These are phyloP conservation scores for Lamproptera curius DNA, from an alignment of 2,888 invertebrate species.

Conservation along the genomic window DNA sequence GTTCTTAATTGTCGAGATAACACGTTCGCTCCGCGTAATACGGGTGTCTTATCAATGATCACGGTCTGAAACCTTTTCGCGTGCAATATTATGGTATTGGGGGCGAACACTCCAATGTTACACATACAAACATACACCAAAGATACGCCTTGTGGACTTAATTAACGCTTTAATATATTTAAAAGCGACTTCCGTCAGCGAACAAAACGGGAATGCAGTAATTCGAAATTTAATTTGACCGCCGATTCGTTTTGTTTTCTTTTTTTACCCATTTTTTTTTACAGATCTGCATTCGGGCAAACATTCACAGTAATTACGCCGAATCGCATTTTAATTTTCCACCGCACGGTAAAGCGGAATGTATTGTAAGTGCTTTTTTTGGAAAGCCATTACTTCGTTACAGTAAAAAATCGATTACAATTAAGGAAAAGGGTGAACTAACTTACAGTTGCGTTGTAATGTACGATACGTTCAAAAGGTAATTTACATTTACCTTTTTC, in stretches of 20 bases:
- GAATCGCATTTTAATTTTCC: conserved; percentile 54
- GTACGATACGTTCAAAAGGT: too few relatives aligned
- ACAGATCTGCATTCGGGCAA: conserved; percentile 63
- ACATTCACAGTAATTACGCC: conserved; percentile 65
- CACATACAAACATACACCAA: conserved; percentile 35
- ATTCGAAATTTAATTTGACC: conserved; percentile 57
- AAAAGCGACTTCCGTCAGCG: conserved; percentile 8
- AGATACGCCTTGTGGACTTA: conserved; percentile 41
- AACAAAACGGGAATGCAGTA: conserved; percentile 35
- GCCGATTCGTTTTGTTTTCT: conserved; percentile 47
- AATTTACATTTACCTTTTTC: too few relatives aligned
- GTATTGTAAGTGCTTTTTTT: conserved; percentile 34
- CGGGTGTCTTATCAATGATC: conserved; percentile 21
- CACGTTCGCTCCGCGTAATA: not conserved
- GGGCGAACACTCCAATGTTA: not conserved
- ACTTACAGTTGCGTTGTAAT: not conserved
- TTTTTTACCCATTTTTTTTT: conserved; percentile 66
- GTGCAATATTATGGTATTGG: not conserved
- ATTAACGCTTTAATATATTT: conserved; percentile 7
- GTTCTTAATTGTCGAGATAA: not conserved
- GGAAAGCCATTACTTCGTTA: too few relatives aligned
- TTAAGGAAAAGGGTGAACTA: too few relatives aligned
- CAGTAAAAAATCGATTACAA: too few relatives aligned
- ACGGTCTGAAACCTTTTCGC: conserved; percentile 15
- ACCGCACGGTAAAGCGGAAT: conserved; percentile 38